Evolutionary conservation across 2,888 invertebrate species (phyloP), one percentile per base, ranked within the genome.

Genomic region (Andrena fulva): DNA sequence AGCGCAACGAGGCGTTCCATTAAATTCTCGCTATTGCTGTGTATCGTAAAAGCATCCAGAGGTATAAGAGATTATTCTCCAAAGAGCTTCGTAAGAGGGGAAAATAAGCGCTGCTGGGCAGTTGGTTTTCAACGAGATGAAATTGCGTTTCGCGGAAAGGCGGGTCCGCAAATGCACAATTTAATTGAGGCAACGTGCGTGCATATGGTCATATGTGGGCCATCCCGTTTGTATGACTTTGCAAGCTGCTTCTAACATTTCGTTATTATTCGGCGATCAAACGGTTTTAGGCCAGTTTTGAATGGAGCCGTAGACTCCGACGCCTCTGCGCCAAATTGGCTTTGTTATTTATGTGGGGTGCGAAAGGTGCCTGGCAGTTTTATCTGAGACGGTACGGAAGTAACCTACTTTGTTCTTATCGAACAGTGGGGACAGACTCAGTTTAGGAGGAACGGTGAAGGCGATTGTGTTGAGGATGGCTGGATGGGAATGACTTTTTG

Each of bases 221-320:
- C 16, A 10, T 27, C 4, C 16, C n/a, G n/a, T 56, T 60, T 16
- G n/a, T 60, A 60, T 50, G 5, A 59, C 59, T 70, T 48, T 27
- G 56, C 31, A 10, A 8, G 20, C 33, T 20, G 62, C 12, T 16
- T 35, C 59, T 16, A 31, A 16, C 42, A 3, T 31, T 70, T 60
- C n/a, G 5, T 12, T 12, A 31, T 7, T 29, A 31, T 52, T 27
- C 16, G 48, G 8, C 62, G 4, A 42, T 59, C 29, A 59, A 69
- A 69, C 69, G 35, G 29, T 69, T 69, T 48, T 35, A 27, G 70
- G 70, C 60, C 70, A 60, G 60, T 60, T 60, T 70, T 42, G 64
- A 27, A 66, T 59, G 10, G 10, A 2, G 6, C 7, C 29, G 27
- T 66, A 7, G 7, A 27, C 7, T 6, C 1, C 29, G 35, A 59